Evolutionary conservation across 2,113 vertebrate species (phyloP).

Genomic region (Eonycteris spelaea): DNA sequence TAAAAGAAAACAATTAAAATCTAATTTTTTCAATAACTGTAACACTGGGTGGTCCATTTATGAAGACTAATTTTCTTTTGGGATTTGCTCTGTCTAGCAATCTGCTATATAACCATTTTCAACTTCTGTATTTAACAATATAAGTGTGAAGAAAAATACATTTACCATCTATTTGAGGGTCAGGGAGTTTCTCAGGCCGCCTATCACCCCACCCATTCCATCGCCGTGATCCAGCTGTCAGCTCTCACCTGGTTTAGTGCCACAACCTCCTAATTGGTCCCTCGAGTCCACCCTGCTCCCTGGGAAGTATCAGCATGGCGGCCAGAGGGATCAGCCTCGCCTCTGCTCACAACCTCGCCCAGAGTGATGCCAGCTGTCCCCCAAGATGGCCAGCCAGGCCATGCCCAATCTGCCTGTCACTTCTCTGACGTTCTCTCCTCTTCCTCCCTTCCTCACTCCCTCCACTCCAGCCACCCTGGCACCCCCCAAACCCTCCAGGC

Average conservation of each 20-base stretch:
- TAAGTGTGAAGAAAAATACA: not conserved
- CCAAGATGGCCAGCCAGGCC: not conserved
- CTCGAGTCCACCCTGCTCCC: too few species aligned
- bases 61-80: not conserved
- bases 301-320: not conserved
- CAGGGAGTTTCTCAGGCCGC: not conserved
- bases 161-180: not conserved
- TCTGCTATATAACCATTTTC: not conserved
- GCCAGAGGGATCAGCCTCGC: not conserved
- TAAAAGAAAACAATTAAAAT: constrained; percentile 22
- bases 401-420: not conserved
- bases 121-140: constrained; percentile 13
- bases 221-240: accelerated
- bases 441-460: not conserved
- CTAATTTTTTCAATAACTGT: constrained; percentile 37
- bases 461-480: not conserved
- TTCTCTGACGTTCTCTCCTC: not conserved
- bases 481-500: not conserved
- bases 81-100: not conserved
- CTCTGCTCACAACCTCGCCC: not conserved
- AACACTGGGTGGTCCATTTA: constrained; percentile 44
- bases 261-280: not conserved
- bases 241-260: not conserved
- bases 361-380: too few species aligned
- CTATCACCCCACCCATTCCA: accelerated